These are phyloP conservation scores for Reticulitermes speratus DNA, from an alignment of 1,140 invertebrate genomes.

Conservation along the genomic window DNA sequence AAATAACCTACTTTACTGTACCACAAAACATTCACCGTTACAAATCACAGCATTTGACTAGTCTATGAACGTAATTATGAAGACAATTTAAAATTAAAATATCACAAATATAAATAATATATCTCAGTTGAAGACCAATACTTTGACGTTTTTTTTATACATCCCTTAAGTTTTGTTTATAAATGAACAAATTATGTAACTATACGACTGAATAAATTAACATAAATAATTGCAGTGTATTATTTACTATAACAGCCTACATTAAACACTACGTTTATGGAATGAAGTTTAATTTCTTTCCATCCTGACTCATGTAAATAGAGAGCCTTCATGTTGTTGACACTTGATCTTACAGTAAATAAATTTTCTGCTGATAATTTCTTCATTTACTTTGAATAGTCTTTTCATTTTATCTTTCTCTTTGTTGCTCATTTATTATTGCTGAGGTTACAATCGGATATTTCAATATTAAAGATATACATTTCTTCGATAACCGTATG, in stretches of 20 bases:
- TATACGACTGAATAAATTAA: slow-evolving; percentile 5
- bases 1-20: not conserved
- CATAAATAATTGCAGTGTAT: slow-evolving; percentile 2
- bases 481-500: not conserved
- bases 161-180: not conserved
- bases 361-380: not conserved
- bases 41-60: slow-evolving; percentile 13
- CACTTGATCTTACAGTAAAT: not conserved
- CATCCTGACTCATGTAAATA: not conserved
- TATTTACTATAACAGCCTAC: not conserved
- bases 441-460: slow-evolving; percentile 3
- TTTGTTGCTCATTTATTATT: slow-evolving; percentile 14
- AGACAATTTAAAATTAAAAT: not conserved
- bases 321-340: not conserved
- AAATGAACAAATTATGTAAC: not conserved
- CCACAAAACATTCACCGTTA: slow-evolving; percentile 15
- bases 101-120: not conserved
- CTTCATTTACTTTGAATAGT: not conserved
- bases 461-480: slow-evolving; percentile 2
- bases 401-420: not conserved
- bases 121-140: not conserved
- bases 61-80: not conserved
- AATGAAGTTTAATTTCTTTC: not conserved
- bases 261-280: not conserved
- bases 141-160: not conserved